Evolutionary conservation across 1,140 invertebrate species (phyloP).

Genomic region (Lepidotrigona ventralis): DNA sequence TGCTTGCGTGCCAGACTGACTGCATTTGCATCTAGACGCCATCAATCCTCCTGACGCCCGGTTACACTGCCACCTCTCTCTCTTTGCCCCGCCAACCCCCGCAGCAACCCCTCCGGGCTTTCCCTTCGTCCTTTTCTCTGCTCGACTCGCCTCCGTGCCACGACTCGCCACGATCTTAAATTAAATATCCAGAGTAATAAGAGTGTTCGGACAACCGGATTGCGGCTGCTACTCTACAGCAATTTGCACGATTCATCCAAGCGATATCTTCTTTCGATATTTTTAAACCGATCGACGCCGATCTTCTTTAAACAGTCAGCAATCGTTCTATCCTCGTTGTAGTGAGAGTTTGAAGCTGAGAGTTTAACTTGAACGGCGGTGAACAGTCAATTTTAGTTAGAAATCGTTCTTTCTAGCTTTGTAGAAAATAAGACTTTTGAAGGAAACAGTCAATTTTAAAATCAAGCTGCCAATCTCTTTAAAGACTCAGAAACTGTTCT

Average conservation of each 20-base stretch:
- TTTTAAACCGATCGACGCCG: neutral
- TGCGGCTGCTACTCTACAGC: neutral
- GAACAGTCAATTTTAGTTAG: no score
- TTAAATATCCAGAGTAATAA: conserved; percentile 74
- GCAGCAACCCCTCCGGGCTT: conserved; percentile 26
- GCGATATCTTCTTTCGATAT: neutral
- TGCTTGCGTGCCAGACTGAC: conserved; percentile 78
- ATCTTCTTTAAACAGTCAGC: neutral
- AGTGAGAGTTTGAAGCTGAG: neutral
- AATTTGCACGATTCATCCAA: neutral
- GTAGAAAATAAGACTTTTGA: no score
- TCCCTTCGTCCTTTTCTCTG: conserved; percentile 29
- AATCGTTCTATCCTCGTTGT: neutral
- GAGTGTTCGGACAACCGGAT: conserved; percentile 49
- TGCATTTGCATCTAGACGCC: conserved; percentile 81
- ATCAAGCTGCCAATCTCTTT: no score
- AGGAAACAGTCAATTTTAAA: no score
- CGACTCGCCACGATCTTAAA: conserved; percentile 68
- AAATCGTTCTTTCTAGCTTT: no score
- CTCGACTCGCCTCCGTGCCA: conserved; percentile 43
- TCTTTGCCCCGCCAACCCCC: conserved; percentile 53
- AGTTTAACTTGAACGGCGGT: neutral
- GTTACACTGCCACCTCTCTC: conserved; percentile 69
- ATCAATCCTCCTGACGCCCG: conserved; percentile 80
- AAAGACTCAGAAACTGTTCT: no score